A percentile compares a stretch with the other conserved stretches of the same genome.
Conservation (phyloP, 2,113 vertebrate species). For the Rhineura floridana region DNA sequence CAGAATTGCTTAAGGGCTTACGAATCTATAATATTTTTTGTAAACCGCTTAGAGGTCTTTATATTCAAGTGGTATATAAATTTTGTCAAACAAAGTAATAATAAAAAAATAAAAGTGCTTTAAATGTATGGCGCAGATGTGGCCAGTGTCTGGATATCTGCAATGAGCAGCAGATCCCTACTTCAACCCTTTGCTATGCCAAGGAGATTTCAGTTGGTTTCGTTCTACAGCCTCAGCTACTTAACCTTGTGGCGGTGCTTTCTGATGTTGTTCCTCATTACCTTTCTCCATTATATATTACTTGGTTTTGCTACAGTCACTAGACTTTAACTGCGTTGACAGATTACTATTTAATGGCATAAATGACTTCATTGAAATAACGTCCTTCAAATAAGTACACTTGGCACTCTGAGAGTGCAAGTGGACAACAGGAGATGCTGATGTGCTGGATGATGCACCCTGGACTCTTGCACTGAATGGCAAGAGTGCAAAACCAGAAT, state of each 20-base stretch:
- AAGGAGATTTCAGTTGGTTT: constrained; percentile 22
- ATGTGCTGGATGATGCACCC: not conserved
- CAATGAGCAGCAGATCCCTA: not conserved
- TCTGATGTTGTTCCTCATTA: constrained; percentile 59
- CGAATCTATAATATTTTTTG: too few species aligned
- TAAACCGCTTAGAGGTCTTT: too few species aligned
- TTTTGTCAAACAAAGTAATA: too few species aligned
- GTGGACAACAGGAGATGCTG: constrained; percentile 45
- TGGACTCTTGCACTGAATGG: constrained; percentile 17
- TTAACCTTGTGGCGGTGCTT: constrained; percentile 67
- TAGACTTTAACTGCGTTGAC: constrained; percentile 69
- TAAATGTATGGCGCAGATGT: too few species aligned
- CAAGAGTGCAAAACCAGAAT: accelerated
- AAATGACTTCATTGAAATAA: constrained; percentile 73
- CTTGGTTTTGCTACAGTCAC: constrained; percentile 71
- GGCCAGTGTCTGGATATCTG: not conserved
- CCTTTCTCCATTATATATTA: constrained; percentile 65
- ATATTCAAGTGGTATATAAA: too few species aligned
- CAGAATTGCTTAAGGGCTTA: too few species aligned
- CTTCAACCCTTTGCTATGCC: not conserved
- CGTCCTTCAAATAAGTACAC: constrained; percentile 66
- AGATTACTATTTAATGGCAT: constrained; percentile 71
- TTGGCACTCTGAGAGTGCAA: constrained; percentile 52
- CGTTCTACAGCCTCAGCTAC: constrained; percentile 45
- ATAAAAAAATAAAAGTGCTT: too few species aligned